These are phyloP conservation scores for Plectus sambesii DNA, from an alignment of 1,140 invertebrate species.

Conservation along the genomic window DNA sequence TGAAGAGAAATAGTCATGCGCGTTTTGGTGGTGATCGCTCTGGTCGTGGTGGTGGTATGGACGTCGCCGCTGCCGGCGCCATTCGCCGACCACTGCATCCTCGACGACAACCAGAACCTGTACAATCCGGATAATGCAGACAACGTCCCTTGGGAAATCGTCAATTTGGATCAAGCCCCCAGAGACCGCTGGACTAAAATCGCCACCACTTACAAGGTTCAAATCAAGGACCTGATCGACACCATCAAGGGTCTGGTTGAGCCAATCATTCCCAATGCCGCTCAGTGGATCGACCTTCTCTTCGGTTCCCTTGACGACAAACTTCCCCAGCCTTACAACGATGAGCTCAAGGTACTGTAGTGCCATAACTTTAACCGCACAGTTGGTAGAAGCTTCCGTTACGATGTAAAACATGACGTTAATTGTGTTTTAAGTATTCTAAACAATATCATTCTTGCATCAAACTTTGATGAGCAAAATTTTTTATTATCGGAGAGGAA, in stretches of 20 bases:
- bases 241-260: constrained; percentile 29
- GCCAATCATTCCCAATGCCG: constrained; percentile 31
- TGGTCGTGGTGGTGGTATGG: too few species aligned
- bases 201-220: constrained; percentile 23
- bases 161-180: constrained; percentile 29
- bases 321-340: constrained; percentile 29
- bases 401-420: too few species aligned
- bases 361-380: too few species aligned
- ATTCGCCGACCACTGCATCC: constrained; percentile 28
- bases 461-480: too few species aligned
- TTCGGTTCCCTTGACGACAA: constrained; percentile 27
- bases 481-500: too few species aligned
- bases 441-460: too few species aligned
- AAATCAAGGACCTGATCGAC: constrained; percentile 30
- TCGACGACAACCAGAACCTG: constrained; percentile 24
- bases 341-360: constrained; percentile 30
- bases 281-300: constrained; percentile 26
- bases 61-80: constrained; percentile 33
- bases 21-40: too few species aligned
- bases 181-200: constrained; percentile 26
- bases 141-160: constrained; percentile 24
- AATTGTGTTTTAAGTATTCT: too few species aligned
- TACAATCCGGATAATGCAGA: constrained; percentile 22
- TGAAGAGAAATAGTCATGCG: too few species aligned
- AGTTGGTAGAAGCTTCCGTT: too few species aligned